A percentile compares a stretch with the other conserved stretches of the same genome.
These are phyloP conservation scores for Psix sp. DNA, from an alignment of 1,140 invertebrate genomes.

Conservation along the genomic window DNA sequence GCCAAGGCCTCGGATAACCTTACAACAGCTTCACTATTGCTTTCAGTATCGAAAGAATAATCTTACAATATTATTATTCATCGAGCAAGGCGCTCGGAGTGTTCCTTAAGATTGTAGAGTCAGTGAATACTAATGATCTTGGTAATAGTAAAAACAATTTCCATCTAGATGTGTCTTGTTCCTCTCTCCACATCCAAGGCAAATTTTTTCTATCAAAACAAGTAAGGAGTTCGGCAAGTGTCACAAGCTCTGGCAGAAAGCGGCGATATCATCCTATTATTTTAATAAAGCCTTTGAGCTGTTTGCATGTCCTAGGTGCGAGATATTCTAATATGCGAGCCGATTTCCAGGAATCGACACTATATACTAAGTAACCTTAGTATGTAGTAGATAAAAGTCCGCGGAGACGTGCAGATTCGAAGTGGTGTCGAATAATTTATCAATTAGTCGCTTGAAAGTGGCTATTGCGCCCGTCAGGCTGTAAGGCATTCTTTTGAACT, in stretches of 20 bases:
- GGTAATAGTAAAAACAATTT: too few relatives aligned
- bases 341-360: slow-evolving; percentile 37
- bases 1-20: too few relatives aligned
- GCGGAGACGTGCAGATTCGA: slow-evolving; percentile 3
- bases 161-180: too few relatives aligned
- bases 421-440: slow-evolving; percentile 28
- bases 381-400: slow-evolving; percentile 58
- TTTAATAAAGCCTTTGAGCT: slow-evolving; percentile 67
- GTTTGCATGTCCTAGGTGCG: slow-evolving; percentile 48
- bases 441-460: neutral
- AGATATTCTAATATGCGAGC: slow-evolving; percentile 63
- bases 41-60: too few relatives aligned
- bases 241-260: slow-evolving; percentile 66
- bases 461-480: neutral
- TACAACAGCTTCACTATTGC: too few relatives aligned
- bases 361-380: too few relatives aligned
- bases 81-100: too few relatives aligned
- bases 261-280: slow-evolving; percentile 65
- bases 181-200: too few relatives aligned
- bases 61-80: too few relatives aligned
- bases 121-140: too few relatives aligned
- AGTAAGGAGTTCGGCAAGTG: slow-evolving; percentile 56
- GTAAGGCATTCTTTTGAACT: slow-evolving; percentile 67
- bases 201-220: too few relatives aligned
- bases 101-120: too few relatives aligned